Conservation (phyloP, 2,888 invertebrate species). For the Dorcus parallelipipedus region DNA sequence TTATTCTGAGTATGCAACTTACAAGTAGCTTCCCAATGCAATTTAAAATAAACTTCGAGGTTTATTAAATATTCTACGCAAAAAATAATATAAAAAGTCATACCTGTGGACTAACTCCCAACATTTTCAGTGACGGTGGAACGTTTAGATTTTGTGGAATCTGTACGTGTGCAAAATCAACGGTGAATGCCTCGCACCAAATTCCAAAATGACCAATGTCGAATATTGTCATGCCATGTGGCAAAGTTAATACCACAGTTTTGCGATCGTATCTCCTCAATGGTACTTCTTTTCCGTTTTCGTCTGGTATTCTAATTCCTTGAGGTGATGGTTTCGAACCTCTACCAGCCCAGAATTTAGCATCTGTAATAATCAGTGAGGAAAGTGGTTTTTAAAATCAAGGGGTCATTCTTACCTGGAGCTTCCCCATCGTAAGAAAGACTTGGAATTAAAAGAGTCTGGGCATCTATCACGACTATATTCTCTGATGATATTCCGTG, state of each 20-base stretch:
- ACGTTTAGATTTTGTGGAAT: constrained; percentile 75
- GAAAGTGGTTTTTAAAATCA: background rate
- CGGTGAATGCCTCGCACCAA: constrained; percentile 91
- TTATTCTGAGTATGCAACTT: no score
- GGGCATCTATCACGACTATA: constrained; percentile 87
- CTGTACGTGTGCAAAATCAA: constrained; percentile 85
- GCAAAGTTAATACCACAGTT: constrained; percentile 85
- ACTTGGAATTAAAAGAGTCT: constrained; percentile 85
- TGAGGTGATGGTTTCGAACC: constrained; percentile 78
- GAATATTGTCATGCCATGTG: constrained; percentile 84
- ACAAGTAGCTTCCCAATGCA: no score
- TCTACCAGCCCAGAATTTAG: constrained; percentile 90
- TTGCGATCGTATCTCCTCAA: constrained; percentile 79
- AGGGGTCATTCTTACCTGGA: constrained; percentile 63
- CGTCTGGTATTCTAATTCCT: constrained; percentile 84
- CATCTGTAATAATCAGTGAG: constrained; percentile 59
- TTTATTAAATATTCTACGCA: no score
- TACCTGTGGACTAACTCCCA: constrained; percentile 93
- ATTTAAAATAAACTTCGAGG: no score
- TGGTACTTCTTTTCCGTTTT: constrained; percentile 81
- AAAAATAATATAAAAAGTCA: constrained; percentile 35
- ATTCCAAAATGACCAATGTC: constrained; percentile 91
- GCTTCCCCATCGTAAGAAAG: constrained; percentile 92
- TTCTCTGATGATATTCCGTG: constrained; percentile 83
- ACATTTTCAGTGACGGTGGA: constrained; percentile 89